Conservation (phyloP, 2,888 invertebrate genomes). For the Clostera curtula region DNA sequence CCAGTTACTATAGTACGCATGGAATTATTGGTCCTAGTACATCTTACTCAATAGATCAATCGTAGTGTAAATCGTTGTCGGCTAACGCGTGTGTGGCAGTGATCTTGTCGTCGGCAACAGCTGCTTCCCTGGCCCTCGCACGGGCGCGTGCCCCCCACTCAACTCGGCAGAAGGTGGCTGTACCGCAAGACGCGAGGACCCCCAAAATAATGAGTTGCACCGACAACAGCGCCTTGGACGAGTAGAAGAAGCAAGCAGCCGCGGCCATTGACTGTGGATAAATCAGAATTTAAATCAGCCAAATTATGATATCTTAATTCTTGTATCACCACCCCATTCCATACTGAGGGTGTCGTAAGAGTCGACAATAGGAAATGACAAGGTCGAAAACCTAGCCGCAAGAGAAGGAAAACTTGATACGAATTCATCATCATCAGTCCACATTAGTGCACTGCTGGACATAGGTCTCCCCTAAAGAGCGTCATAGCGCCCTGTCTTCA, state of each 20-base stretch:
- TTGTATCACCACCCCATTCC: no score
- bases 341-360: no score
- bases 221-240: conserved; percentile 80
- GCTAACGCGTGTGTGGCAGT: conserved; percentile 50
- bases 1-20: no score
- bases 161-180: conserved; percentile 84
- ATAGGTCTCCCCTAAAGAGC: no score
- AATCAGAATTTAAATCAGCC: neutral
- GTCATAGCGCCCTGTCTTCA: no score
- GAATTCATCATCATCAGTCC: no score
- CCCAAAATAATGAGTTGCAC: conserved; percentile 83
- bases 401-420: no score
- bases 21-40: neutral
- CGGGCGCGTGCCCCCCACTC: conserved; percentile 75
- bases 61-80: conserved; percentile 57
- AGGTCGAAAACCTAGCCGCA: no score
- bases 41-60: conserved; percentile 27
- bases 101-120: conserved; percentile 42
- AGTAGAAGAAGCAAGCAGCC: conserved; percentile 89
- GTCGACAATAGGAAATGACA: no score
- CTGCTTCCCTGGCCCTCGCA: conserved; percentile 40
- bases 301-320: neutral
- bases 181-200: conserved; percentile 82
- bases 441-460: no score
- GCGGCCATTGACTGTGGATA: conserved; percentile 84